Base-by-base conservation (phyloP, 2,888 invertebrate species). In the Lasius platythorax region DNA sequence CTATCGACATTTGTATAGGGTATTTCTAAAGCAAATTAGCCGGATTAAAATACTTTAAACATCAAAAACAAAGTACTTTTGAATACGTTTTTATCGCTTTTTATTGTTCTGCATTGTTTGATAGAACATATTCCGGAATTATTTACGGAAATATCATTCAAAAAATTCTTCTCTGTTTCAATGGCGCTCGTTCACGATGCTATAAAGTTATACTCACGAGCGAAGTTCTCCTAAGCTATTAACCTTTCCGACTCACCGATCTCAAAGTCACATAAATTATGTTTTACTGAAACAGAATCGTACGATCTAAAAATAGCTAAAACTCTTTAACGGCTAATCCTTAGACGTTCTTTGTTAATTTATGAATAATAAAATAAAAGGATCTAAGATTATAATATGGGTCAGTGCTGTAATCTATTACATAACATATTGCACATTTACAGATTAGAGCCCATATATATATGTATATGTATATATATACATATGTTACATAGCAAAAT, bases 201-300 rank as follows among this genome's bases (percentile, higher is more conserved):
- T 72, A 63, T 81, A 81, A 81, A 81, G 46, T 61, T 61, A 61
- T 61, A 37, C 46, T 46, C 72, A 37, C 79, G 46, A 61, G 37
- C 61, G 46, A 46, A 46, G 43, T 43, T 61, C 72, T 72, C 58
- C 46, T 37, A 12, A 46, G 61, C 79, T 72, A 72, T 81, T 81
- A 81, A 70, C 61, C 67, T 53, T 81, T 46, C 46, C 72, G 79
- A 11, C 12, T 56, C 58, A 72, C 12, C 72, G 79, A 72, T 61
- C 70, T 61, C 72, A 58, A 78, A 68, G 68, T 79, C 72, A 70
- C 61, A 72, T 81, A 81, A 81, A 81, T 81, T 63, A 72, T 72
- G 72, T 68, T 58, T n/a, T 30, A 43, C 72, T 50, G 61, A 43
- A 72, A 81, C 72, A 70, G 70, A 58, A 70, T 28, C 53, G 67